phyloP scores from a whole-genome alignment of 1,140 invertebrate genomes.

The Myzus persicae region DNA sequence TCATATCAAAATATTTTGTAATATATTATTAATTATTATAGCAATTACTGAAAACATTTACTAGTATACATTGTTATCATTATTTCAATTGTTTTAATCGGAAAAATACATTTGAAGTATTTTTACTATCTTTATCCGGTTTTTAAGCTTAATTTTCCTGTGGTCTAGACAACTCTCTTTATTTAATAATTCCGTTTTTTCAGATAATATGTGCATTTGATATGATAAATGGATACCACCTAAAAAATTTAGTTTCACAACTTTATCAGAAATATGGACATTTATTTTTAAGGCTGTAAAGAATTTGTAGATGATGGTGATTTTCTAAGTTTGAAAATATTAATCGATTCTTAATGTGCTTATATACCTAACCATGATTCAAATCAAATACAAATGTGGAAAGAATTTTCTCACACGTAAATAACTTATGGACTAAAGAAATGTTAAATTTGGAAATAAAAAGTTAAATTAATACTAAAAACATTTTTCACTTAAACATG shows the following conservation, averaged over 20 bases:
- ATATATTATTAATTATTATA: not conserved
- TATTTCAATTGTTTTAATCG: not conserved
- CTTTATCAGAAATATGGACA: not conserved
- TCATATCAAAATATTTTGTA: conserved; percentile 20
- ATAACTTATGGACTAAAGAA: too few species aligned
- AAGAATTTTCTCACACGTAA: not conserved
- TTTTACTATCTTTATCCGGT: too few species aligned
- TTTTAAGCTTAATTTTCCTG: too few species aligned
- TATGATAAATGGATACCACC: too few species aligned
- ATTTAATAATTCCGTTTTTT: too few species aligned
- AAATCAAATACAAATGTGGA: not conserved
- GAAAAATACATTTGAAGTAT: not conserved
- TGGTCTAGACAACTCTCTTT: too few species aligned
- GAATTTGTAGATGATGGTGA: not conserved
- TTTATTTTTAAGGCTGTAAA: not conserved
- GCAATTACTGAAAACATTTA: not conserved
- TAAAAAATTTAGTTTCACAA: too few species aligned
- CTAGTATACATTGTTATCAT: not conserved
- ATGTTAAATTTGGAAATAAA: too few species aligned
- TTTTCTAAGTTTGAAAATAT: not conserved
- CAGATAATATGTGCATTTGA: too few species aligned
- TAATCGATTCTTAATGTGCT: not conserved
- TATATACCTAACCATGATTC: not conserved
- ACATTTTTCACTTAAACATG: too few species aligned
- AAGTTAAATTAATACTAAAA: too few species aligned